A percentile compares a stretch with the other conserved stretches of the same genome.
Conservation (phyloP, 2,113 vertebrate species). For the Tyto alba region DNA sequence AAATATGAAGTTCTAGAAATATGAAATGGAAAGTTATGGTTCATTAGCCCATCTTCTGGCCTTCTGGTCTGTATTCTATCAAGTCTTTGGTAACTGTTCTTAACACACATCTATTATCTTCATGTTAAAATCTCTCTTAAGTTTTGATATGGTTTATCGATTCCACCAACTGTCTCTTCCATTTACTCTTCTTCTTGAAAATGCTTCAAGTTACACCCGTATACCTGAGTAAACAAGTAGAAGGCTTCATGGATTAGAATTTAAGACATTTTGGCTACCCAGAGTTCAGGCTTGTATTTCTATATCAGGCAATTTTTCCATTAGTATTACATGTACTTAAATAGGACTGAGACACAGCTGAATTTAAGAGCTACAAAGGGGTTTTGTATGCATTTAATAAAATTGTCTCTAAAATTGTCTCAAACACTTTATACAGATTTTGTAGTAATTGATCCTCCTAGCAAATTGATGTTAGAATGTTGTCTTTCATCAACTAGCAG, state of each 20-base stretch:
- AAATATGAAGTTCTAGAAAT: not conserved
- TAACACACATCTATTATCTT: not conserved
- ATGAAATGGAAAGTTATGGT: not conserved
- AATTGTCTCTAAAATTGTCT: not conserved
- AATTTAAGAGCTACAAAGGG: not conserved
- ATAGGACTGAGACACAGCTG: not conserved
- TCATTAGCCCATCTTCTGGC: not conserved
- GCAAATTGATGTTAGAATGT: not conserved
- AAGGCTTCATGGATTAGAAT: not conserved
- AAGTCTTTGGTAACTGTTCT: not conserved
- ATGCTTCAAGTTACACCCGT: not conserved
- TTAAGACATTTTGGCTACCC: not conserved
- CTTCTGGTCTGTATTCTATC: not conserved
- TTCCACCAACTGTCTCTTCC: not conserved
- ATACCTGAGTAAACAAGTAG: not conserved
- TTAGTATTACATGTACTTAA: not conserved
- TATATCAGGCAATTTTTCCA: not conserved
- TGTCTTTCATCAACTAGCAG: not conserved
- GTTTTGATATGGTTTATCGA: not conserved
- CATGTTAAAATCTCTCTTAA: not conserved
- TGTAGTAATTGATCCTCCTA: not conserved
- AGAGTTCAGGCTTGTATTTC: not conserved
- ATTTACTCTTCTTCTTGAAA: not conserved
- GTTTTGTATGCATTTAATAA: not conserved
- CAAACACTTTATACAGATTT: not conserved